A percentile compares a stretch with the other conserved stretches of the same genome.
These are phyloP conservation scores for Maconellicoccus hirsutus DNA, from an alignment of 1,140 invertebrate genomes.

Conservation along the genomic window DNA sequence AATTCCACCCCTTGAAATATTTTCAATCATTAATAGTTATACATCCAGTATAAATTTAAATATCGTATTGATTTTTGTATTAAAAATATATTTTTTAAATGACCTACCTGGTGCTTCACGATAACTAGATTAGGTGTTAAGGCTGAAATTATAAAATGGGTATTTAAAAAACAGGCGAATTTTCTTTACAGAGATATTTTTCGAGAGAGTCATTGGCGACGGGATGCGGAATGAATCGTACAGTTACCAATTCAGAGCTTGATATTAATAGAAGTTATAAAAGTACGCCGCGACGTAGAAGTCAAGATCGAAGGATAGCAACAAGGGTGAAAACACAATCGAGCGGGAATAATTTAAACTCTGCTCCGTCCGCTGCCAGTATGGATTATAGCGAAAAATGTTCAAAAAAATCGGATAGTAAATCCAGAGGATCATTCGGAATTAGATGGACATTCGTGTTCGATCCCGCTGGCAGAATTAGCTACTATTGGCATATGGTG, in stretches of 20 bases:
- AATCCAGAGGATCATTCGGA: constrained; percentile 15
- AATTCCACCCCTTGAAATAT: no score
- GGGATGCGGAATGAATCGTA: constrained; percentile 14
- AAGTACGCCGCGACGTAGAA: constrained; percentile 13
- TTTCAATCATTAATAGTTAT: no score
- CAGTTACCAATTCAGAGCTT: constrained; percentile 18
- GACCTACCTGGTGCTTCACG: no score
- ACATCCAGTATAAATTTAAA: no score
- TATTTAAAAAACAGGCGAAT: neutral
- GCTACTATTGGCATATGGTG: constrained; percentile 94
- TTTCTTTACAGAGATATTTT: neutral
- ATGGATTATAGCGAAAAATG: constrained; percentile 16
- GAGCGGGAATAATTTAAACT: constrained; percentile 15
- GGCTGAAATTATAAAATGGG: no score
- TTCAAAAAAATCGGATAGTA: constrained; percentile 11
- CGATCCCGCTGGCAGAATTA: constrained; percentile 78
- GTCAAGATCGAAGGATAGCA: neutral
- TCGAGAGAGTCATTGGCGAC: constrained; percentile 1
- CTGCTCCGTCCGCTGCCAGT: constrained; percentile 22
- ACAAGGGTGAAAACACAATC: neutral
- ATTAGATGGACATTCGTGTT: constrained; percentile 83
- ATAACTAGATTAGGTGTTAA: no score
- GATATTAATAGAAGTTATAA: constrained; percentile 14
- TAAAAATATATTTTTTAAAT: no score
- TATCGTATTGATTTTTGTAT: no score